phyloP scores from a whole-genome alignment of 2,888 invertebrate species.

The Xylocampa areola region DNA sequence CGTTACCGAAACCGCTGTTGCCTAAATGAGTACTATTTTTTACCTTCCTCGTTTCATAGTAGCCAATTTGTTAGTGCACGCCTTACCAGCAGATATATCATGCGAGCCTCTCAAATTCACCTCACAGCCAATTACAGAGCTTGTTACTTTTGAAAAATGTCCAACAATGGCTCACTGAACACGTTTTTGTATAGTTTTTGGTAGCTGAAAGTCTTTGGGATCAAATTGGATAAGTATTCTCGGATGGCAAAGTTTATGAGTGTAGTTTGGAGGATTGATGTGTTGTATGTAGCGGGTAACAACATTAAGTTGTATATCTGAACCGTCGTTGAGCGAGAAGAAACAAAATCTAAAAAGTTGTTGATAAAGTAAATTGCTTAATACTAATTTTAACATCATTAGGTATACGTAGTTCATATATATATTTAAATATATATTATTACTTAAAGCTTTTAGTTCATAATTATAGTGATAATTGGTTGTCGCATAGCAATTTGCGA shows the following conservation, averaged over 20 bases:
- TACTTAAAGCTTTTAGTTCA: no score
- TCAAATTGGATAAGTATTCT: conserved; percentile 20
- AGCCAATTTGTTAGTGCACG: conserved; percentile 62
- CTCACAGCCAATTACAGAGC: conserved; percentile 78
- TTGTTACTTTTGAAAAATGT: conserved; percentile 83
- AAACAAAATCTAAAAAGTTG: no score
- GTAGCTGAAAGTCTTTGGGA: conserved; percentile 10
- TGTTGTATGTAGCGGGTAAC: no score
- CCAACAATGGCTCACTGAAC: conserved; percentile 63
- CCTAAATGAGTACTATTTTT: conserved; percentile 63
- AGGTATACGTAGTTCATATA: no score
- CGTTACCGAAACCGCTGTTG: conserved; percentile 48
- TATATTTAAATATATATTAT: no score
- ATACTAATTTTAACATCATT: no score
- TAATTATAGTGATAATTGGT: not conserved
- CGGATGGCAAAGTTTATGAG: not conserved
- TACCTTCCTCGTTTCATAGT: conserved; percentile 54
- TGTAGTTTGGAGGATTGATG: not conserved
- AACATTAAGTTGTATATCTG: no score
- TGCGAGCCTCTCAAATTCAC: conserved; percentile 77
- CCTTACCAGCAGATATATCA: conserved; percentile 64
- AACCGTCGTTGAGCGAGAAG: no score
- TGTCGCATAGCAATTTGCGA: conserved; percentile 22
- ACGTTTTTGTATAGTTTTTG: conserved; percentile 54
- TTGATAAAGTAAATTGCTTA: no score